Evolutionary conservation across 2,797 vertebrate genomes (phyloP), one percentile per base, ranked within the genome.

Genomic region (Cossypha caffra): DNA sequence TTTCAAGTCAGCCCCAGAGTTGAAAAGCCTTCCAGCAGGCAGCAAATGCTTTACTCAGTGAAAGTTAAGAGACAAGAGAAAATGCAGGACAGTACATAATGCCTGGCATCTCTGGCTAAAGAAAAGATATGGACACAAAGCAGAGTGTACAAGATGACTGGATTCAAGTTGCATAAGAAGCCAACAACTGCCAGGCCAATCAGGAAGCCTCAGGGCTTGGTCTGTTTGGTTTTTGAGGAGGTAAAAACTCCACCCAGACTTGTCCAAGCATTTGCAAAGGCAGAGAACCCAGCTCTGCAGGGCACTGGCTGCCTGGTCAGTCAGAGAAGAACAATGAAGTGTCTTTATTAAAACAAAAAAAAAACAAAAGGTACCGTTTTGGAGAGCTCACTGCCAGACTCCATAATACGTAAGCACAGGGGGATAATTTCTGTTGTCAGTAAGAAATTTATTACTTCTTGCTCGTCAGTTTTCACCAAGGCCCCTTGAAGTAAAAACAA

Each of bases 371-470:
- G 40, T 98, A 99, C 99, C 97, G 99, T 99, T 98, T 99, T 99
- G 77, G 99, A 99, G 71, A 99, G 99, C 97, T 99, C 99, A 61
- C 99, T 99, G 94, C 99, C 99, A 42, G 99, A 99, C 96, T 99
- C 99, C 99, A 99, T 99, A 94, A 99, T 99, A 68, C 99, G 99
- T 72, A 99, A 98, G 97, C 99, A 99, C 62, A 99, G 98, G 15
- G 99, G 99, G 96, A 99, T 99, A 96, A 99, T 99, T 98, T 99
- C 99, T 95, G 99, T 99, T 45, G 99, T 99, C 92, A 99, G 88
- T 86, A 99, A 98, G 96, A 99, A 99, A 97, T 99, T 99, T 94
- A 99, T 99, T 96, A 99, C 99, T 98, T 99, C 99, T 96, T 99
- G 99, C 89, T 99, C 99, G 43, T 99, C 99, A 11, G 99, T 99